Conservation (phyloP, 2,113 vertebrate genomes). For the Marcusenius ussheri region DNA sequence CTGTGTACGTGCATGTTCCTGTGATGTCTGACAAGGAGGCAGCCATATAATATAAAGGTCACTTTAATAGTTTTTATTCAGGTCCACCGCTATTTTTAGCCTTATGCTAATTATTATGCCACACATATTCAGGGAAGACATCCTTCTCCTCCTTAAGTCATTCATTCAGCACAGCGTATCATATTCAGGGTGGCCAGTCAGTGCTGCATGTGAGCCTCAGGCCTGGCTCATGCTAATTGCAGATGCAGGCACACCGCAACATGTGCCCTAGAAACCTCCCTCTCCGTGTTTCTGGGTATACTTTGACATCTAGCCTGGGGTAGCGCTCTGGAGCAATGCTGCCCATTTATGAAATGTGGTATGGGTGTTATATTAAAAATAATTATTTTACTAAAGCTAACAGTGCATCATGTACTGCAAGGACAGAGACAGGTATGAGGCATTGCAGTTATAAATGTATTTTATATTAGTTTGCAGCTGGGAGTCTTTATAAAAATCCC, state of each 20-base stretch:
- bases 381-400: neutral
- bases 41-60: neutral
- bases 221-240: too few species aligned
- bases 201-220: neutral
- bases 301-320: neutral
- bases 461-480: neutral
- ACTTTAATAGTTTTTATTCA: neutral
- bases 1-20: neutral
- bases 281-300: neutral
- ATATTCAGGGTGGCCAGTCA: neutral
- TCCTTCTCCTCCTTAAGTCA: neutral
- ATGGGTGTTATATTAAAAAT: neutral
- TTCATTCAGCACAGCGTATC: neutral
- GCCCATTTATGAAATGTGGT: too few species aligned
- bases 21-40: neutral
- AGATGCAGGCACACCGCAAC: neutral
- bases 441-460: neutral
- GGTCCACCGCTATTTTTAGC: neutral
- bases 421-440: neutral
- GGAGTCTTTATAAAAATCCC: neutral
- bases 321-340: neutral
- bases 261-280: neutral
- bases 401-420: neutral
- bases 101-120: neutral
- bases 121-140: neutral